Percentiles rank a stretch among this genome's conserved stretches.
Conservation (phyloP, 2,113 vertebrate genomes). For the Pangasianodon hypophthalmus region DNA sequence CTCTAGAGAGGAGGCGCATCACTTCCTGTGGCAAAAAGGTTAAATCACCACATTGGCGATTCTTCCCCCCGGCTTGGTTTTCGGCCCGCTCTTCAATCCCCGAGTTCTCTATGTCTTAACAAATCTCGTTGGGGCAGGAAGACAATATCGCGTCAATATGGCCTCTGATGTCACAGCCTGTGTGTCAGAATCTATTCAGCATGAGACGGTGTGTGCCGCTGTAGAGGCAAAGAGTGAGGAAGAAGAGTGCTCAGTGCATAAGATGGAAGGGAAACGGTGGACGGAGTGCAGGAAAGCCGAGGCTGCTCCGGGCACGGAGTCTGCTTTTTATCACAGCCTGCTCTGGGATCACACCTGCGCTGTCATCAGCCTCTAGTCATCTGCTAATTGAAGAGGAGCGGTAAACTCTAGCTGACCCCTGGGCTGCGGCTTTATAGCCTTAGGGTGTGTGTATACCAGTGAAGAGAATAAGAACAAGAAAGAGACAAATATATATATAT, state of each 20-base stretch:
- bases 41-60: conserved; percentile 71
- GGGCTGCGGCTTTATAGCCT: not conserved
- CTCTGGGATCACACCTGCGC: conserved; percentile 35
- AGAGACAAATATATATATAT: not conserved
- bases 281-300: conserved; percentile 50
- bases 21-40: conserved; percentile 65
- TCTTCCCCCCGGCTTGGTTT: conserved; percentile 52
- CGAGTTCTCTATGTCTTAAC: conserved; percentile 25
- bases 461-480: not conserved
- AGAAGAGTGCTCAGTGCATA: not conserved
- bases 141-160: conserved; percentile 22
- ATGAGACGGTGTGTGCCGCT: not conserved
- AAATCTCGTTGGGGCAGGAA: conserved; percentile 16
- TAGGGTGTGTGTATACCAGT: not conserved
- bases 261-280: conserved; percentile 43
- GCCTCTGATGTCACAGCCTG: not conserved
- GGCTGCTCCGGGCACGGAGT: conserved; percentile 28
- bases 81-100: conserved; percentile 47
- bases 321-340: conserved; percentile 48
- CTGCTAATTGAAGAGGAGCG: conserved; percentile 57
- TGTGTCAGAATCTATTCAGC: not conserved
- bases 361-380: conserved; percentile 47
- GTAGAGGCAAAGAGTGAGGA: not conserved
- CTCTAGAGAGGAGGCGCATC: conserved; percentile 51
- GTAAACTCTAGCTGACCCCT: conserved; percentile 54